A percentile compares a stretch with the other conserved stretches of the same genome.
phyloP scores from a whole-genome alignment of 2,888 invertebrate species.

The Nymphalis polychloros region DNA sequence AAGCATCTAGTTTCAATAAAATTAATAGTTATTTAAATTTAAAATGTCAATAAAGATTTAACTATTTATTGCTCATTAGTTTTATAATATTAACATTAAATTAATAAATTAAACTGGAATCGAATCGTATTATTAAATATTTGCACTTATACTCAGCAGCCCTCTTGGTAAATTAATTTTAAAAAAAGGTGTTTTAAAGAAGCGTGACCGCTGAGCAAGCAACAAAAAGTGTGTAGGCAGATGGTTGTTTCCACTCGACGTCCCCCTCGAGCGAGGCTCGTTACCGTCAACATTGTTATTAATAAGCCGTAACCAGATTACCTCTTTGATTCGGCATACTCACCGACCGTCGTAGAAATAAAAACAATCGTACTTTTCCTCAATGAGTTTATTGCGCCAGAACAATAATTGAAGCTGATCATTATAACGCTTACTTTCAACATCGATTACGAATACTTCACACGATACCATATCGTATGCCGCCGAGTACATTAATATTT shows the following conservation, averaged over 20 bases:
- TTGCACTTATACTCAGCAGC: constrained; percentile 3
- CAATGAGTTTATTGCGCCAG: constrained; percentile 81
- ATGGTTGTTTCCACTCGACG: constrained; percentile 53
- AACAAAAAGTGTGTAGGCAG: constrained; percentile 42
- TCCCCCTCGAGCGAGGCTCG: constrained; percentile 48
- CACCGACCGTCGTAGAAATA: constrained; percentile 56
- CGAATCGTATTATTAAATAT: background rate
- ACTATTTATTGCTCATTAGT: constrained; percentile 2
- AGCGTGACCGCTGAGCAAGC: constrained; percentile 27
- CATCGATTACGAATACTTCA: constrained; percentile 80
- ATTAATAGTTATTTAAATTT: constrained; percentile 14
- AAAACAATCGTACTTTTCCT: constrained; percentile 73
- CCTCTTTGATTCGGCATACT: constrained; percentile 55
- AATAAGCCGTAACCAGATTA: constrained; percentile 56
- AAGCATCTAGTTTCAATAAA: constrained; percentile 17
- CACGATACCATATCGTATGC: constrained; percentile 73
- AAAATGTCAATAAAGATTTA: constrained; percentile 16
- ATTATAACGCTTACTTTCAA: constrained; percentile 82
- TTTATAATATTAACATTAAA: background rate
- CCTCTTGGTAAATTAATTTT: constrained; percentile 1
- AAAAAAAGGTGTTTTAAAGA: constrained; percentile 18
- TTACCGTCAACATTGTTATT: constrained; percentile 47
- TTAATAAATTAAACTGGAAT: background rate
- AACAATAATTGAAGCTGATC: constrained; percentile 82
- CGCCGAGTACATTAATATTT: constrained; percentile 70